Evolutionary conservation across 2,888 invertebrate species (phyloP).

Genomic region (Aromia moschata): DNA sequence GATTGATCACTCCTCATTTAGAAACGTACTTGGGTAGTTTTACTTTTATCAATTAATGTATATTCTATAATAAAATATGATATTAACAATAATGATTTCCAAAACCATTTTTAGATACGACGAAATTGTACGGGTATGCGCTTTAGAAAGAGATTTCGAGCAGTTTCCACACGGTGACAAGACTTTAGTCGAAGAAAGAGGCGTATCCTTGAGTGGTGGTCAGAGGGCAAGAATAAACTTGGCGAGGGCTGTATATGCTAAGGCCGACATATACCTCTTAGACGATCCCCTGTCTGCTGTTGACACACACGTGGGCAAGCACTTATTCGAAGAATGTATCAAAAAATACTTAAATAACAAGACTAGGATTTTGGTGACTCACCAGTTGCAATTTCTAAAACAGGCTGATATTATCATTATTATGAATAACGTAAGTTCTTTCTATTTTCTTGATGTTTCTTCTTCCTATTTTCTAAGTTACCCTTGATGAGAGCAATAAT

Average conservation of each 20-base stretch:
- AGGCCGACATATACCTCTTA: constrained; percentile 79
- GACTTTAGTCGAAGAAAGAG: constrained; percentile 81
- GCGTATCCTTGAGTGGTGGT: constrained; percentile 82
- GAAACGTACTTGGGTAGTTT: too few species aligned
- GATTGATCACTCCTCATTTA: too few species aligned
- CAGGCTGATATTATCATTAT: constrained; percentile 73
- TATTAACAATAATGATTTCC: too few species aligned
- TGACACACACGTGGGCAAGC: constrained; percentile 78
- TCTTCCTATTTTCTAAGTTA: too few species aligned
- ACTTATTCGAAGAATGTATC: constrained; percentile 80
- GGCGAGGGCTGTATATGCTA: constrained; percentile 79
- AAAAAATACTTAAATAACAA: constrained; percentile 67
- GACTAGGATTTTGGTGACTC: constrained; percentile 84
- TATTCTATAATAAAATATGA: too few species aligned
- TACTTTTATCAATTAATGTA: too few species aligned
- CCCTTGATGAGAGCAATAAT: too few species aligned
- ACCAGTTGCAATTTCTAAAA: constrained; percentile 82
- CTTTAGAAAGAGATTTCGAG: constrained; percentile 74
- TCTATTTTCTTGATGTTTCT: too few species aligned
- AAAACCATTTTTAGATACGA: constrained; percentile 44
- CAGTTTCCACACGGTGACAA: constrained; percentile 77
- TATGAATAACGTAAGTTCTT: constrained; percentile 67
- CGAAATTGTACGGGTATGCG: constrained; percentile 69
- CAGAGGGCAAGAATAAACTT: constrained; percentile 83
- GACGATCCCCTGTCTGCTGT: constrained; percentile 86